Evolutionary conservation across 2,113 vertebrate species (phyloP), one percentile per base, ranked within the genome.

Genomic region (Numenius arquata): DNA sequence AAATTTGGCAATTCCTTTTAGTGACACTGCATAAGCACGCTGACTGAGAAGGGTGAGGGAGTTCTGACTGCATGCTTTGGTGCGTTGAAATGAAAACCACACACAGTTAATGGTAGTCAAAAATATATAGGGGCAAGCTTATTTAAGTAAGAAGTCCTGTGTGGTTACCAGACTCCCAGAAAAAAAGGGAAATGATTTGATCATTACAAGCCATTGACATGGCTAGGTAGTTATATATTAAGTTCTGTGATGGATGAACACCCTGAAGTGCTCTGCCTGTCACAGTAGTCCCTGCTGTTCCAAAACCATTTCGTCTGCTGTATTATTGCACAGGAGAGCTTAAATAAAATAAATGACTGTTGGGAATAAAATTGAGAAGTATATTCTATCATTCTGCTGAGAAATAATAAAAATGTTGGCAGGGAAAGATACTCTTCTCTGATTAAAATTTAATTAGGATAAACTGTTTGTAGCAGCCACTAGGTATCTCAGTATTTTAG

Each of bases 391-490:
- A 95, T 84, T 94, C 56, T 97, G 48, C 26, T 88, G 58, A 83
- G 81, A 68, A 95, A 93, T 89, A 93, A 82, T 91, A 67, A 72
- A 83, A 83, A 73, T 34, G 20, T 84, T 89, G 81, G 25, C 67
- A 52, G 81, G 68, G 50, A 94, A 95, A 88, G 16, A 93, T 94
- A 79, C 82, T 90, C n/a, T 85, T 95, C 97, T 72, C 61, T 96
- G 53, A 90, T 92, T 97, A 89, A 85, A 88, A 91, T 95, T 97
- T 94, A 94, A 94, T 95, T 97, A 93, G 91, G 84, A 74, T 81
- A 90, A 94, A 94, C 76, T 7, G 2, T 87, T 84, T 59, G 61
- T 94, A 97, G 74, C 87, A 95, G 52, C 71, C 93, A 30, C 43
- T 85, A 93, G 77, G 26, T 88, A 81, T 47, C 38, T 96, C 63